Evolutionary conservation across 2,113 vertebrate species (phyloP), one percentile per base, ranked within the genome.

Genomic region (Chaetorhynchus papuensis): DNA sequence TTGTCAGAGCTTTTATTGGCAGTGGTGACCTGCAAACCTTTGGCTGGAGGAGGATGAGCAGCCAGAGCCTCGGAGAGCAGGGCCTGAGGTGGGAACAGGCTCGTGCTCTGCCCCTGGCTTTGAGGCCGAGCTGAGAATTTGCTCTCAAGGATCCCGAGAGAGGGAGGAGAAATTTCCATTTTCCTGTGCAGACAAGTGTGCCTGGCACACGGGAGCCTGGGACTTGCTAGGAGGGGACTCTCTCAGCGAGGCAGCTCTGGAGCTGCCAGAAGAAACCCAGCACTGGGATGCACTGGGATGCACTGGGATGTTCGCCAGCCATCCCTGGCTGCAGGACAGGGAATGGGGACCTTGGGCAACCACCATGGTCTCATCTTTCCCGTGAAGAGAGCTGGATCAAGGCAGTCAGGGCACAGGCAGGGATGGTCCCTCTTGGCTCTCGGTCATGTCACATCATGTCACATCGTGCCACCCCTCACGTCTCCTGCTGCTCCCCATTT

Each of bases 11-110:
- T 65, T 81, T 65, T 16, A 4, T 33, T 89, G 22, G 22, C 30
- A 59, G 56, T 2, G 5, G 26, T 74, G 65, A 53, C 47, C 57
- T 33, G 22, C 37, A 49, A 60, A 60, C 23, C 8, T 6, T 31
- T 1, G 13, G 15, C 33, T 79, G 66, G 30, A 37, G 28, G 71
- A 52, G 41, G 26, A 15, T 28, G 56, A 33, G 41, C 57, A 59
- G 47, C 31, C 0, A 0, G 24, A 61, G 28, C 31, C 69, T 70
- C 1, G 0, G 35, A 24, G n/a, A 42, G 24, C 0, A 1, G 44
- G 30, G 20, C 10, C 39, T 65, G 56, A 26, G 37, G 4, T 1
- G 4, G 47, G 42, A 80, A 5, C 19, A 57, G 37, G 22, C 20
- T 89, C 56, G 3, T 6, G 17, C 37, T 53, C 60, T 70, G 28